Conservation (phyloP, 1,140 invertebrate species). For the Diachasma alloeum region DNA sequence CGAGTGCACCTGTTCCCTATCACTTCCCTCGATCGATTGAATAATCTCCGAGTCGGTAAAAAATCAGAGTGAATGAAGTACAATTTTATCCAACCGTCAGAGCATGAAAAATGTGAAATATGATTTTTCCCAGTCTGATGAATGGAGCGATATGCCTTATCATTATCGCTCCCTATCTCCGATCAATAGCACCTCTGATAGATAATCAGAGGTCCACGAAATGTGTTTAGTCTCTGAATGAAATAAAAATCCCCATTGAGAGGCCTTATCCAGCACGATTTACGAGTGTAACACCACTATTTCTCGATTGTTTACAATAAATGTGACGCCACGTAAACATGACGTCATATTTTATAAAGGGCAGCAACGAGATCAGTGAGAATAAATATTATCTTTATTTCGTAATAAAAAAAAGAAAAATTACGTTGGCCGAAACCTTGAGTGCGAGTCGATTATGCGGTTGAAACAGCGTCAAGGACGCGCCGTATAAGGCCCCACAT, state of each 20-base stretch:
- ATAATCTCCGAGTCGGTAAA: too few species aligned
- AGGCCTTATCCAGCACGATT: too few species aligned
- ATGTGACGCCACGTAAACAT: too few species aligned
- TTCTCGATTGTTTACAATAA: too few species aligned
- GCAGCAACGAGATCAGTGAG: too few species aligned
- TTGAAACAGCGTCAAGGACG: background rate
- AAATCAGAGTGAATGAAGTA: too few species aligned
- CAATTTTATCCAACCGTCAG: background rate
- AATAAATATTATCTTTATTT: background rate
- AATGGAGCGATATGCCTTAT: background rate
- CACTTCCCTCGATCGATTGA: background rate
- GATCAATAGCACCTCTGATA: background rate
- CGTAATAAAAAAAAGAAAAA: background rate
- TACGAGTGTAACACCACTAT: too few species aligned
- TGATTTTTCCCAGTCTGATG: background rate
- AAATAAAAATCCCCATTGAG: too few species aligned
- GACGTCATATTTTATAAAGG: too few species aligned
- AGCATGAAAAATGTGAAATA: background rate
- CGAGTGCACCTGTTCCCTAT: constrained; percentile 12
- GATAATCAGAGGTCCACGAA: background rate
- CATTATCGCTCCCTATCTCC: background rate
- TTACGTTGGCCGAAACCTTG: background rate
- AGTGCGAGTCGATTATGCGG: background rate
- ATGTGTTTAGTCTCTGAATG: background rate
- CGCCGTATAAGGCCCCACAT: background rate